Evolutionary conservation across 2,113 vertebrate genomes (phyloP), one percentile per base, ranked within the genome.

Genomic region (Trematomus loennbergii): DNA sequence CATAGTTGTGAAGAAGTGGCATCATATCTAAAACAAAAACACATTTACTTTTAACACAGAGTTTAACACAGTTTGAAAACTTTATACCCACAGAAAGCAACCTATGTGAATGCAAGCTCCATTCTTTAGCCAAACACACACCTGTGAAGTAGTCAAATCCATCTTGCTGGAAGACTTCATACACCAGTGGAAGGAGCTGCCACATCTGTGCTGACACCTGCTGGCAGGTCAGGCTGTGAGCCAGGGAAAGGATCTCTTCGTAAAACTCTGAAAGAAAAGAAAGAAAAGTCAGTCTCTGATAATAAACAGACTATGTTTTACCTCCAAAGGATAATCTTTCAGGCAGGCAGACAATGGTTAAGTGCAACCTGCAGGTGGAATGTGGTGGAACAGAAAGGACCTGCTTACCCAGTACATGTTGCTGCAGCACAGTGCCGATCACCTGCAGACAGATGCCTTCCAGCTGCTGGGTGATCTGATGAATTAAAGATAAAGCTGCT

Each of bases 391-490:
- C 85, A 15, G 33, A 77, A 78, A 67, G n/a, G 55, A 75, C 88
- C 20, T 16, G 83, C 86, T 91, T 91, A 99, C 98, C 98, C 90
- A 99, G 94, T 67, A 99, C 98, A 75, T 99, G 98, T 83, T 99
- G 98, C 83, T 99, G 98, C 88, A 99, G 95, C 86, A 99, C 98
- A 9, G 98, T 99, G 80, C 97, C 98, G 62, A 99, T 99, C 78
- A 99, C 98, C 91, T 99, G 98, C 90, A 99, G 97, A 92, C 98
- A 99, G 90, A 99, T 99, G n/a, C 98, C 98, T 85, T 99, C 98
- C 72, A 99, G 93, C 87, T 99, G 98, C 90, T 99, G 97, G 0
- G 97, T 99, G 91, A 99, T 99, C 98, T 99, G 91, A 66, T 6
- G 3, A 20, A 6, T 6, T 48, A 1, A 0, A 46, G 36, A 71